Evolutionary conservation across 2,888 invertebrate genomes (phyloP).

Genomic region (Subacronicta megacephala): DNA sequence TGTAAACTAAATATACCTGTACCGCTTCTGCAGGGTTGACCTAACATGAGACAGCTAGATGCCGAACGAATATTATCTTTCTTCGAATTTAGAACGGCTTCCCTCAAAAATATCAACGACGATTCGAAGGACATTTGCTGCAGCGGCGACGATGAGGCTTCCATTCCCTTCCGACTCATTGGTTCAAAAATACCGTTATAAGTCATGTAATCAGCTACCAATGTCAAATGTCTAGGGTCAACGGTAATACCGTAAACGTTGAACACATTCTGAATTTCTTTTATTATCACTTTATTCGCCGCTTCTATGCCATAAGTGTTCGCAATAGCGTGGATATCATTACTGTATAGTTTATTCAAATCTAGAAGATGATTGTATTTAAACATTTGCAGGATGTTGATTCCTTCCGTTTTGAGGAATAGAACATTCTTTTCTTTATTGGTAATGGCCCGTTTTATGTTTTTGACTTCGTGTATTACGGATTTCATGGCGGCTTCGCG

Average conservation of each 20-base stretch:
- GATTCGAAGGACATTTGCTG: slow-evolving; percentile 99
- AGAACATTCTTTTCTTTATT: slow-evolving; percentile 91
- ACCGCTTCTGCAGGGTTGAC: slow-evolving; percentile 94
- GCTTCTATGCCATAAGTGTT: slow-evolving; percentile 99
- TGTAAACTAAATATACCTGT: slow-evolving; percentile 93
- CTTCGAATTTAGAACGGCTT: slow-evolving; percentile 93
- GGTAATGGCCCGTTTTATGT: slow-evolving; percentile 96
- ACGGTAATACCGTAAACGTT: slow-evolving; percentile 99
- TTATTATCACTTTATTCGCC: slow-evolving; percentile 96
- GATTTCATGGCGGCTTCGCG: slow-evolving; percentile 92
- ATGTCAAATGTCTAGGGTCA: slow-evolving; percentile 96
- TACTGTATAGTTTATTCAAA: slow-evolving; percentile 95
- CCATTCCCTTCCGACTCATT: slow-evolving; percentile 97
- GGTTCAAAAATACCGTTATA: slow-evolving; percentile 97
- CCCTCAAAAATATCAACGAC: slow-evolving; percentile 95
- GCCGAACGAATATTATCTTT: slow-evolving; percentile 94
- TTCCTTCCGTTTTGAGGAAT: slow-evolving; percentile 97
- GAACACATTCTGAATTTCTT: slow-evolving; percentile 98
- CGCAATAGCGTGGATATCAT: slow-evolving; percentile 97
- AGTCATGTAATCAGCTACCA: slow-evolving; percentile 99
- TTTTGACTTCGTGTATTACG: slow-evolving; percentile 94
- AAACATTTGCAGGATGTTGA: slow-evolving; percentile 97
- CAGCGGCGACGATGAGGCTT: slow-evolving; percentile 96
- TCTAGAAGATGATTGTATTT: slow-evolving; percentile 94
- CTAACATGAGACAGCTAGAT: slow-evolving; percentile 96